Evolutionary conservation across 1,140 invertebrate genomes (phyloP).

Genomic region (Contarinia nasturtii): DNA sequence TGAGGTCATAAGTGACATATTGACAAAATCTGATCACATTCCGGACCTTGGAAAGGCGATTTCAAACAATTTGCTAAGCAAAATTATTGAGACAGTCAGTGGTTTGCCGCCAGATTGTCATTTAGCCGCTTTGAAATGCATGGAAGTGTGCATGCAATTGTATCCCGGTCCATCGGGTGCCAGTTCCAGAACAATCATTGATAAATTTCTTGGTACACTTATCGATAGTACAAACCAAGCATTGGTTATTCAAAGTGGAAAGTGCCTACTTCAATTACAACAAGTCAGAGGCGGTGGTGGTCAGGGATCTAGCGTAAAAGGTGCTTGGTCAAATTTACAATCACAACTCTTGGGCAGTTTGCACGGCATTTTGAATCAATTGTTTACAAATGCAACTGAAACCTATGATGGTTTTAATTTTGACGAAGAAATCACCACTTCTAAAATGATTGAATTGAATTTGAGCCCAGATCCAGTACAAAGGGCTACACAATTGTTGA

Average conservation of each 20-base stretch:
- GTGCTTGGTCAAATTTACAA: constrained; percentile 6
- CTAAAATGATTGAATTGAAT: not conserved
- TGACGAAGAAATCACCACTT: not conserved
- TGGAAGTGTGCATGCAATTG: constrained; percentile 3
- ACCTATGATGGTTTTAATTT: constrained; percentile 1
- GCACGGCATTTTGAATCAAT: constrained; percentile 3
- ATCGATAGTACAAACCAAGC: constrained; percentile 1
- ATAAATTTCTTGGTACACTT: constrained; percentile 3
- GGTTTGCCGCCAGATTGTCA: not conserved
- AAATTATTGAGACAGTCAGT: constrained; percentile 4
- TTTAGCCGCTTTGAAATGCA: constrained; percentile 2
- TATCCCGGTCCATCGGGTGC: constrained; percentile 4
- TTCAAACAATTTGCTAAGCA: constrained; percentile 2
- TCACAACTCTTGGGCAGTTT: constrained; percentile 4
- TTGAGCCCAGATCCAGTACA: constrained; percentile 5
- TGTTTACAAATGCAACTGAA: constrained; percentile 3
- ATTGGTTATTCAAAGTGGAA: constrained; percentile 1
- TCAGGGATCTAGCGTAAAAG: constrained; percentile 2
- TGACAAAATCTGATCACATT: not conserved
- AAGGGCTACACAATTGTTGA: constrained; percentile 2
- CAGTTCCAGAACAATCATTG: not conserved
- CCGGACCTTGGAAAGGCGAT: constrained; percentile 5
- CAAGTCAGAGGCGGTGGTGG: constrained; percentile 2
- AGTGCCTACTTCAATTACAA: constrained; percentile 4
- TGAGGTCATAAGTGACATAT: not conserved